Evolutionary conservation across 2,113 vertebrate genomes (phyloP).

Genomic region (Callaeas wilsoni): DNA sequence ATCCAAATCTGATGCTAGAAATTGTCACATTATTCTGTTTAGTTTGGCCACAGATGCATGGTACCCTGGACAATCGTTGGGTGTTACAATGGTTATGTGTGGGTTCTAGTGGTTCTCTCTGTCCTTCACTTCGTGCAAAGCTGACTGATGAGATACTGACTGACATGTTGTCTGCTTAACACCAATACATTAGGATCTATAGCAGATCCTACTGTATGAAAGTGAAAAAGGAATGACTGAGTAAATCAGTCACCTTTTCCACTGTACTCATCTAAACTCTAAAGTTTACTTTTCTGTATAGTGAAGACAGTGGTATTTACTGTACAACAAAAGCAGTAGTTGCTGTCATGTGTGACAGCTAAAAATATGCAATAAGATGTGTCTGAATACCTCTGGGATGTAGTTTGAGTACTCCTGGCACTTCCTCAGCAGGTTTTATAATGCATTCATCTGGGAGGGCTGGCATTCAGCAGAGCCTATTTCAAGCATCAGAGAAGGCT

Average conservation of each 20-base stretch:
- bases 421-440: conserved; percentile 41
- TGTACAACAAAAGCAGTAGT: conserved; percentile 31
- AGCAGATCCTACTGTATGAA: neutral
- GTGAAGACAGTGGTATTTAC: conserved; percentile 38
- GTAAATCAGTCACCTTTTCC: neutral
- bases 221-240: neutral
- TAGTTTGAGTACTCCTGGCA: conserved; percentile 18
- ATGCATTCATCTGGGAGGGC: conserved; percentile 26
- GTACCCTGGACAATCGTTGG: neutral
- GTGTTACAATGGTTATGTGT: neutral
- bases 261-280: neutral
- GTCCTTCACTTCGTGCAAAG: neutral
- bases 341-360: conserved; percentile 44
- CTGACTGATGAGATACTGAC: neutral
- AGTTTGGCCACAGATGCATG: neutral
- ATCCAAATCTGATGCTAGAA: neutral
- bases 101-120: neutral
- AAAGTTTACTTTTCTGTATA: neutral
- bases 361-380: conserved; percentile 61
- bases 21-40: neutral
- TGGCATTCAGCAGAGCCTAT: conserved; percentile 3
- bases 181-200: neutral
- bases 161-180: neutral
- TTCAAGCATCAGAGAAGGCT: neutral
- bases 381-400: conserved; percentile 59